A percentile compares a stretch with the other conserved stretches of the same genome.
Conservation (phyloP, 1,140 invertebrate species). For the Coptotermes formosanus region DNA sequence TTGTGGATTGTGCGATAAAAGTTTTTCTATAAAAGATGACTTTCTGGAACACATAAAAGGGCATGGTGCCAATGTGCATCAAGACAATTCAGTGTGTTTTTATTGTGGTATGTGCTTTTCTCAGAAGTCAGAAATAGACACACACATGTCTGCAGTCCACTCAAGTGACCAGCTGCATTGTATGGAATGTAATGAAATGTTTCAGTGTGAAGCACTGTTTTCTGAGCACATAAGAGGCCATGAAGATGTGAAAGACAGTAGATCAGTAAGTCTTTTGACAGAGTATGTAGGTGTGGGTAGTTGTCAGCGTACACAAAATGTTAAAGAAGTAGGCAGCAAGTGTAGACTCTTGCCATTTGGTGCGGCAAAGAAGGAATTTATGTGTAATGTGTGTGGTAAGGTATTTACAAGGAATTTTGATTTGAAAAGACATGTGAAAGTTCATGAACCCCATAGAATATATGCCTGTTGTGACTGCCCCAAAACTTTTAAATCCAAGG, state of each 20-base stretch:
- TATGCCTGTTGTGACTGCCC: neutral
- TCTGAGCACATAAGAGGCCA: constrained; percentile 8
- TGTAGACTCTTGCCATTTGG: neutral
- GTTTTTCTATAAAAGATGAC: neutral
- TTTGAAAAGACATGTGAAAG: neutral
- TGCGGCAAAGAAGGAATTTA: constrained; percentile 9
- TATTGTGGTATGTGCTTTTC: neutral
- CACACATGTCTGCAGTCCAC: neutral
- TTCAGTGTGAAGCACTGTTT: neutral
- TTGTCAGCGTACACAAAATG: neutral
- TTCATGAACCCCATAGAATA: neutral
- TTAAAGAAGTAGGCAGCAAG: neutral
- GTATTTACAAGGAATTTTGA: constrained; percentile 20
- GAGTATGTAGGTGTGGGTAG: neutral
- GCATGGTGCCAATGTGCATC: neutral
- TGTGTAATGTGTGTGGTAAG: constrained; percentile 31
- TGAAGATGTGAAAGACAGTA: neutral
- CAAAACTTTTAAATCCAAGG: neutral
- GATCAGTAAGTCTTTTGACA: neutral
- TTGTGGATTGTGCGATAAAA: neutral
- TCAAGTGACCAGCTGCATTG: neutral
- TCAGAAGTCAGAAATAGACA: neutral
- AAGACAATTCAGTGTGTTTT: neutral
- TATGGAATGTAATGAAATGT: neutral
- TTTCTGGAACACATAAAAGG: neutral